Evolutionary conservation across 1,140 invertebrate genomes (phyloP).

Genomic region (Drosophila pandora): DNA sequence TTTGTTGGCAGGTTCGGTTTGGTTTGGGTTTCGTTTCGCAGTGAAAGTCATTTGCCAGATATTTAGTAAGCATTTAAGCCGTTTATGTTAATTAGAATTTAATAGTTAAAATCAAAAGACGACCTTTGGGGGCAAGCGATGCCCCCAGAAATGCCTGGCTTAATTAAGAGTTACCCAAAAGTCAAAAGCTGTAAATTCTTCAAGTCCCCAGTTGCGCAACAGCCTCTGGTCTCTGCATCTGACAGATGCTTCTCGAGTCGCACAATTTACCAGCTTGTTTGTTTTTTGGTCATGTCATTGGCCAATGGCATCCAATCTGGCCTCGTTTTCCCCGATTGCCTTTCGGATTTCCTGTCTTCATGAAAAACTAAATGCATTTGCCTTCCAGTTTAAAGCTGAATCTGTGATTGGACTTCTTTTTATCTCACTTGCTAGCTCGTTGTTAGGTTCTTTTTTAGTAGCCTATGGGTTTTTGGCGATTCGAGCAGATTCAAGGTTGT

Average conservation of each 20-base stretch:
- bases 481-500: conserved; percentile 67
- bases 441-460: conserved; percentile 10
- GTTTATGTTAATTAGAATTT: conserved; percentile 76
- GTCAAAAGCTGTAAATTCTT: conserved; percentile 66
- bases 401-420: conserved; percentile 33
- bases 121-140: not conserved
- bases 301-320: conserved; percentile 66
- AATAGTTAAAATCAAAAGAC: conserved; percentile 51
- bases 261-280: conserved; percentile 33
- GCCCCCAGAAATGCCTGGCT: conserved; percentile 24
- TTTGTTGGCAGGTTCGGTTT: conserved; percentile 37
- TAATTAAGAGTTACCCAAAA: conserved; percentile 62
- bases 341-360: conserved; percentile 63
- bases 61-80: conserved; percentile 59
- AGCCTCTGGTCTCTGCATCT: conserved; percentile 36
- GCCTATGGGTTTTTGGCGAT: conserved; percentile 50
- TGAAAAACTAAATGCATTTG: conserved; percentile 37
- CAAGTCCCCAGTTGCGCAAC: conserved; percentile 63
- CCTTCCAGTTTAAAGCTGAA: conserved; percentile 25
- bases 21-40: conserved; percentile 48
- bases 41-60: conserved; percentile 72
- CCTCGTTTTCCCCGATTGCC: conserved; percentile 60
- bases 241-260: conserved; percentile 37
- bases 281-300: conserved; percentile 56
- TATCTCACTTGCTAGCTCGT: conserved; percentile 10